phyloP scores from a whole-genome alignment of 2,797 vertebrate species.

The Hydrolagus colliei region DNA sequence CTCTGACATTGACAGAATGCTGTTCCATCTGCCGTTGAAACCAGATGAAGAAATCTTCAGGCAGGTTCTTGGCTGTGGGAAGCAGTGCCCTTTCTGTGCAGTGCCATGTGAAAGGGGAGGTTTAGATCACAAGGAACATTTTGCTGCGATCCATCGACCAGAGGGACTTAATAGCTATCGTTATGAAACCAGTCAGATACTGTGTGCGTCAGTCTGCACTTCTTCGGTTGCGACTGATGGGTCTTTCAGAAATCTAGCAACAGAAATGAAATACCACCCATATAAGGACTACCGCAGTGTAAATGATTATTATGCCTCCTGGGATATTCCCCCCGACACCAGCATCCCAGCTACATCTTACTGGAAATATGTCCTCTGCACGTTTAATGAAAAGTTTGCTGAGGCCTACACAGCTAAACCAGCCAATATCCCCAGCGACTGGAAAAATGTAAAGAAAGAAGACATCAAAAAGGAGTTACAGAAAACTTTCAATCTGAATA shows the following conservation, averaged over 20 bases:
- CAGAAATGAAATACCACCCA: rapidly evolving
- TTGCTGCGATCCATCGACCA: conserved; percentile 46
- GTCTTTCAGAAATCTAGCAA: rapidly evolving
- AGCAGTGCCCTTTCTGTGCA: conserved; percentile 54
- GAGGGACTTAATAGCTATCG: conserved; percentile 7
- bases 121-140: conserved; percentile 42
- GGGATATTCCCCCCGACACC: conserved; percentile 51
- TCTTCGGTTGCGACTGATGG: conserved; percentile 34
- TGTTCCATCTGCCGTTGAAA: conserved; percentile 44
- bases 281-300: conserved; percentile 47
- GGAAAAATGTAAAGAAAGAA: conserved; percentile 43
- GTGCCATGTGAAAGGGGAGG: conserved; percentile 49
- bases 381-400: conserved; percentile 48
- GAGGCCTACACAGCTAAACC: conserved; percentile 9
- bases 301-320: conserved; percentile 40
- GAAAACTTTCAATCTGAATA: conserved; percentile 37
- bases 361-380: conserved; percentile 58
- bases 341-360: conserved; percentile 54
- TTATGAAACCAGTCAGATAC: rapidly evolving
- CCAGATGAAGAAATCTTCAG: conserved; percentile 50
- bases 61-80: conserved; percentile 50
- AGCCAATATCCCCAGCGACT: conserved; percentile 46
- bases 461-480: conserved; percentile 41
- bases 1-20: conserved; percentile 39
- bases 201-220: conserved; percentile 21